phyloP scores from a whole-genome alignment of 1,140 invertebrate species.

The Vanessa tameamea region DNA sequence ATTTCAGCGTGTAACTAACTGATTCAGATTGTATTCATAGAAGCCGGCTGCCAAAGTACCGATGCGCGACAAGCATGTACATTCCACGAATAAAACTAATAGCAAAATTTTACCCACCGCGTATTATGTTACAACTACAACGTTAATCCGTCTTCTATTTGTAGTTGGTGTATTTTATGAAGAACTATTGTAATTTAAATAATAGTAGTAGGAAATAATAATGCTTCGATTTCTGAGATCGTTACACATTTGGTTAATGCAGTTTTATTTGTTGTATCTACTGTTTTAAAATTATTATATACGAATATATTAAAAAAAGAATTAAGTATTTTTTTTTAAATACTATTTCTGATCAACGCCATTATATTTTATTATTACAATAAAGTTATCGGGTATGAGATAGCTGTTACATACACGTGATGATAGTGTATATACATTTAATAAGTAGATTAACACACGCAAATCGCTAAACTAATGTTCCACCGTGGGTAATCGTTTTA shows the following conservation, averaged over 20 bases:
- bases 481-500: no score
- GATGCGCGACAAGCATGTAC: conserved; percentile 13
- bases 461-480: background rate
- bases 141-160: background rate
- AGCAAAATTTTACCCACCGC: conserved; percentile 12
- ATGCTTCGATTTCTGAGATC: no score
- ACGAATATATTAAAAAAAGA: no score
- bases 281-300: no score
- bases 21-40: conserved; percentile 19
- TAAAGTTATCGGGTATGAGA: background rate
- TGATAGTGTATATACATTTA: background rate
- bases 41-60: conserved; percentile 17
- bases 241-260: no score
- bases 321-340: background rate
- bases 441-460: conserved; percentile 1
- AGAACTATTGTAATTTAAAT: background rate
- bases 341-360: background rate
- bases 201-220: no score
- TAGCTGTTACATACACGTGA: background rate
- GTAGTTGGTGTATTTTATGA: background rate
- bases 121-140: conserved; percentile 24
- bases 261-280: no score
- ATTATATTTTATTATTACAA: conserved; percentile 5
- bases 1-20: conserved; percentile 18
- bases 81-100: conserved; percentile 18